These are phyloP conservation scores for Syrmaticus mikado DNA, from an alignment of 2,113 vertebrate genomes.

Conservation along the genomic window DNA sequence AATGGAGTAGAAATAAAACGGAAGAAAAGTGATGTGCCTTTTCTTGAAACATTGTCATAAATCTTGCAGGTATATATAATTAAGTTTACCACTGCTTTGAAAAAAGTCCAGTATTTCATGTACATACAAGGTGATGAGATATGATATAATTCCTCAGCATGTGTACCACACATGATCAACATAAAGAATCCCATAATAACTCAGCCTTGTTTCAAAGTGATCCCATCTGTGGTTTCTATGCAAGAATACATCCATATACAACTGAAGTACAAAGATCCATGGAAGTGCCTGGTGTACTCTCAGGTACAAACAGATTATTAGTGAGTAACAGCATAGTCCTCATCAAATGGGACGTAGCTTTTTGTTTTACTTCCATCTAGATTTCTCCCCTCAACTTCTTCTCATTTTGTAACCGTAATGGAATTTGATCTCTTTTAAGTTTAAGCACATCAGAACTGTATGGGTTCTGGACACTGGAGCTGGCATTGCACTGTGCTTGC, in stretches of 20 bases:
- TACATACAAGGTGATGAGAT: conserved; percentile 67
- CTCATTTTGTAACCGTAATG: background rate
- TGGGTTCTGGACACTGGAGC: background rate
- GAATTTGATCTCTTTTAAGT: background rate
- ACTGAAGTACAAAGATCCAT: background rate
- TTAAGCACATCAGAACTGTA: background rate
- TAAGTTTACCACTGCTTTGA: conserved; percentile 63
- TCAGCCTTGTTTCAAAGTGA: conserved; percentile 4
- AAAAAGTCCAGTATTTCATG: conserved; percentile 54
- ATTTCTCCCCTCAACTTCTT: background rate
- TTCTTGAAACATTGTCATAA: conserved; percentile 35
- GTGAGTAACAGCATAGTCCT: background rate
- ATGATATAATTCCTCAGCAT: conserved; percentile 65
- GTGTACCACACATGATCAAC: conserved; percentile 69
- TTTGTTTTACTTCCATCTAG: background rate
- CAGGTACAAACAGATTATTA: background rate
- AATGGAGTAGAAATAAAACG: background rate
- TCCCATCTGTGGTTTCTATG: conserved; percentile 38
- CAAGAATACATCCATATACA: background rate
- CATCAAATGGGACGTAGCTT: background rate
- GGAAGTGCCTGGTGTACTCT: background rate
- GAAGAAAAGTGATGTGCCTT: background rate
- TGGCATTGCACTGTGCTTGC: background rate
- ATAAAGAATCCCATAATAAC: background rate
- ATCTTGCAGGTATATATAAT: conserved; percentile 36